Evolutionary conservation across 2,797 vertebrate species (phyloP), one percentile per base, ranked within the genome.

Genomic region (Hafferia zeledoni): DNA sequence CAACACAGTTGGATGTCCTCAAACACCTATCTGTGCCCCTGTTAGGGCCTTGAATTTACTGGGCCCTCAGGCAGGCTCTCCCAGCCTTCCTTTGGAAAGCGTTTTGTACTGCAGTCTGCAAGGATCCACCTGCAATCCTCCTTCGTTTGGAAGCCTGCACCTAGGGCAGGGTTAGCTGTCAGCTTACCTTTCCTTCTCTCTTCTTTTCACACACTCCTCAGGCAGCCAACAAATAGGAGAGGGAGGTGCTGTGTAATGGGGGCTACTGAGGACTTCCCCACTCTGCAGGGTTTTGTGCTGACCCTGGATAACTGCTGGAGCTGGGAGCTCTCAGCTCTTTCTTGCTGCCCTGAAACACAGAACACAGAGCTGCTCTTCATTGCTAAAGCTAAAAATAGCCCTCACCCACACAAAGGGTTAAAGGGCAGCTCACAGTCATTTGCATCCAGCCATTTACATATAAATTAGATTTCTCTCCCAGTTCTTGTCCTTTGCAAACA

Each of bases 401-500:
- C 47, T 86, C 80, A 56, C 85, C 85, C 89, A 68, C 8, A 0
- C 63, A 64, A 39, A 88, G 83, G 83, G 89, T 96, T 93, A 95
- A 96, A 90, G 94, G 80, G 63, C 79, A 93, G 85, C 83, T 93
- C n/a, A 1, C 28, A 72, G 69, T 52, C 25, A 46, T 88, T 79
- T 91, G 87, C 67, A 82, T 93, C 67, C 56, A 49, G 0, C 37
- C 37, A 84, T 96, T 96, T 97, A 70, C 95, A 93, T 96, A 94
- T 17, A 95, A 96, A 92, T 95, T 67, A 93, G 55, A 79, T 79
- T 96, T 89, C 43, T 90, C 85, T 23, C 84, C 44, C 63, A 12
- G 35, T 85, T 60, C 69, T 39, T 53, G 89, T 47, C 60, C 89
- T 96, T 91, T 88, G 70, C 76, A 65, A 91, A 88, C 79, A 91